phyloP scores from a whole-genome alignment of 2,888 invertebrate genomes.

The Cantharis rustica region DNA sequence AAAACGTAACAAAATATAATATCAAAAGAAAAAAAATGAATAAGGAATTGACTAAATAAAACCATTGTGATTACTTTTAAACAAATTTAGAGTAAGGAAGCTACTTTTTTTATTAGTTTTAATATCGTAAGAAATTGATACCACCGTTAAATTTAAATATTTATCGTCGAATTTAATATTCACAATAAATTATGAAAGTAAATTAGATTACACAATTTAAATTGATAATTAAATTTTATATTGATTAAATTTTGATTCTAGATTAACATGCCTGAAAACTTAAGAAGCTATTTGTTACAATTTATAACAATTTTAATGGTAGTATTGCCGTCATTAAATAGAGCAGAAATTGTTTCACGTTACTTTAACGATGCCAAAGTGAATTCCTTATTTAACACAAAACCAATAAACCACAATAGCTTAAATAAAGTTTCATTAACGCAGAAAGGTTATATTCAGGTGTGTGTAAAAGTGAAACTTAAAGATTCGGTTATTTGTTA shows the following conservation, averaged over 20 bases:
- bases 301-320: not conserved
- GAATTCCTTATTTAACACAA: not conserved
- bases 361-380: not conserved
- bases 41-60: not conserved
- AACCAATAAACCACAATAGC: conserved; percentile 29
- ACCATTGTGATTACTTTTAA: not conserved
- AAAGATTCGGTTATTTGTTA: not conserved
- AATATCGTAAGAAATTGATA: not conserved
- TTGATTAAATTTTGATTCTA: not conserved
- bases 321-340: not conserved
- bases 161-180: not conserved
- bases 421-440: conserved; percentile 68
- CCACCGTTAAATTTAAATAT: not conserved
- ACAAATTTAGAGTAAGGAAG: not conserved
- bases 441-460: conserved; percentile 71
- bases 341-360: not conserved
- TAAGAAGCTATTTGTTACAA: not conserved
- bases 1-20: not conserved
- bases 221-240: not conserved
- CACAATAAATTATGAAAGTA: not conserved
- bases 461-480: conserved; percentile 50
- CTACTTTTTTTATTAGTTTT: not conserved
- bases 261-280: not conserved
- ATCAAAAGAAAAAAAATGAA: not conserved
- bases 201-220: not conserved